Evolutionary conservation across 2,797 vertebrate genomes (phyloP), one percentile per base, ranked within the genome.

Genomic region (Steatocranus sp.): DNA sequence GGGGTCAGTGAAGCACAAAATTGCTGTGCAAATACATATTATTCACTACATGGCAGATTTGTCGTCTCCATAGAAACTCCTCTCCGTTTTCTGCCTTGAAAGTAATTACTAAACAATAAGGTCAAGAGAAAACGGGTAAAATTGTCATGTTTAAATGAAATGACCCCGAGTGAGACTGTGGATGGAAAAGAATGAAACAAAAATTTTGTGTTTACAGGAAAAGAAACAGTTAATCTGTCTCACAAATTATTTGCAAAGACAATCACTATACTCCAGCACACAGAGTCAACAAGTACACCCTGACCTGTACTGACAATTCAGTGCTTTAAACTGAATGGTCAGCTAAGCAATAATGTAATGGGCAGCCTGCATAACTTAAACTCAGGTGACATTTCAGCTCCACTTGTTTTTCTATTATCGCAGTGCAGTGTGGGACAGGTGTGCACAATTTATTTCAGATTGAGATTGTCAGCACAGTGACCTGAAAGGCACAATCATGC

Each of bases 21-120:
- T 95, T 94, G 86, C 91, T 81, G 83, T 78, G 88, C 91, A 93
- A 91, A 94, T 92, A 92, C 89, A 91, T 93, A 89, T 95, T 91
- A 91, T 91, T 92, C 80, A 80, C 84, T 84, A 93, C 90, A 89
- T 89, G 87, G 91, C 84, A 89, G 89, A 92, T 90, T 87, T 86
- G 90, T 93, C 75, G 61, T 95, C 87, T 83, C 91, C 92, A 94
- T 93, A 90, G 92, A 93, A 93, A 95, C 94, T 70, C 82, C 73
- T 77, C 85, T 87, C 54, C 23, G 66, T 90, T 92, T 94, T 86
- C 83, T 83, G 73, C 86, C 50, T 17, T 90, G 87, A 90, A 88
- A 85, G 82, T 86, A 94, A 91, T 93, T 92, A 94, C 83, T 32
- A 89, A 80, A 91, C 89, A 91, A 85, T 84, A 86, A 89, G 89